These are phyloP conservation scores for Pangasius mekongensis DNA, from an alignment of 2,797 vertebrate genomes.

Conservation along the genomic window DNA sequence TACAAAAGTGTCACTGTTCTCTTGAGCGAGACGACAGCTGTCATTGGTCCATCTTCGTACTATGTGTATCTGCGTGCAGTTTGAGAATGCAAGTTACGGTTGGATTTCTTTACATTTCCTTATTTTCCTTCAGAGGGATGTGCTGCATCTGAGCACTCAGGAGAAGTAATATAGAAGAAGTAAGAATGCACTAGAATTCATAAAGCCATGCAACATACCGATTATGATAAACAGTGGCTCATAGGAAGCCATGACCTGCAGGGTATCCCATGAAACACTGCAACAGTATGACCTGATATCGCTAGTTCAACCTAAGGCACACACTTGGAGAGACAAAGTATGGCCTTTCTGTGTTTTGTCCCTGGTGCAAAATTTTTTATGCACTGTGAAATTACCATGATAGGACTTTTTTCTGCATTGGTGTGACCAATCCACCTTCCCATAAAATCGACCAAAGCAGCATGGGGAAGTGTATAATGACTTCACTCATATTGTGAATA, in stretches of 20 bases:
- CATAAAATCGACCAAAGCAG: conserved; percentile 53
- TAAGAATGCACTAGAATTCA: background rate
- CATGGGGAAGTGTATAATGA: background rate
- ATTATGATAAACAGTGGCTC: conserved; percentile 43
- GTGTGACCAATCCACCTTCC: conserved; percentile 72
- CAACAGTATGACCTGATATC: conserved; percentile 61
- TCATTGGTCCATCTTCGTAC: background rate
- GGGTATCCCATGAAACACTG: conserved; percentile 49
- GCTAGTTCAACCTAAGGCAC: conserved; percentile 39
- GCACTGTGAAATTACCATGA: conserved; percentile 70
- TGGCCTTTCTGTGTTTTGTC: conserved; percentile 63
- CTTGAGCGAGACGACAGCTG: background rate
- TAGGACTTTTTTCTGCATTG: conserved; percentile 67
- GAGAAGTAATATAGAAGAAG: background rate
- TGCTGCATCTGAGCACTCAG: background rate
- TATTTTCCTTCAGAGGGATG: conserved; percentile 10
- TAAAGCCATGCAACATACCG: conserved; percentile 37
- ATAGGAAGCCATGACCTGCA: conserved; percentile 32
- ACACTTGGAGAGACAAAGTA: conserved; percentile 58
- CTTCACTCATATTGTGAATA: background rate
- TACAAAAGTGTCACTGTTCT: background rate
- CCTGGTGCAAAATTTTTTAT: conserved; percentile 54
- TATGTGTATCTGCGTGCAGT: background rate
- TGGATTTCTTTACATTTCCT: background rate
- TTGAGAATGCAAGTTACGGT: background rate